phyloP scores from a whole-genome alignment of 2,797 vertebrate species.

The Ara ararauna region DNA sequence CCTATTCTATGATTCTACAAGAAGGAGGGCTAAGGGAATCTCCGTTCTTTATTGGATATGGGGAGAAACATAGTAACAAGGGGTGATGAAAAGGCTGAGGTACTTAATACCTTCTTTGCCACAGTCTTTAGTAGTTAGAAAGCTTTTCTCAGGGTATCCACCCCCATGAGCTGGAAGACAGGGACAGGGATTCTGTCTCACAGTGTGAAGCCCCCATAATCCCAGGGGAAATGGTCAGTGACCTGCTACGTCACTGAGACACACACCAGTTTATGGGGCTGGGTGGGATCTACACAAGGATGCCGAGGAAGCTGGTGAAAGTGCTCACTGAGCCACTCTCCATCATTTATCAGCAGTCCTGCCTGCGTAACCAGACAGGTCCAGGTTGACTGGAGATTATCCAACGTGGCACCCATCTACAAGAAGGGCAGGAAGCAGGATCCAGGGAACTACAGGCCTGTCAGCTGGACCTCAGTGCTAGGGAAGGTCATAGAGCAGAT shows the following conservation, averaged over 20 bases:
- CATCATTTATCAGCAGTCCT: background rate
- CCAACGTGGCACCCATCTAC: too few relatives aligned
- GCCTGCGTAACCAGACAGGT: background rate
- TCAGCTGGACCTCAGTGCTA: too few relatives aligned
- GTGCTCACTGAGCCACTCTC: background rate
- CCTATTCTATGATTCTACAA: too few relatives aligned
- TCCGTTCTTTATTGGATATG: background rate
- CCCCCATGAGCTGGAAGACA: too few relatives aligned
- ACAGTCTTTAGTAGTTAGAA: background rate
- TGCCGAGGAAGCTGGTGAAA: background rate
- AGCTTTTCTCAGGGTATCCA: background rate
- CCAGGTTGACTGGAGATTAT: background rate
- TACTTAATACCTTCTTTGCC: background rate
- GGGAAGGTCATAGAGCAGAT: too few relatives aligned
- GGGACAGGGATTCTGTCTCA: too few relatives aligned
- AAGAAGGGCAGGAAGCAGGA: too few relatives aligned
- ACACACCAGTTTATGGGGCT: too few relatives aligned
- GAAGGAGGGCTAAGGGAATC: background rate
- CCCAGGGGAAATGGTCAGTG: too few relatives aligned
- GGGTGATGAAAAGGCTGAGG: background rate
- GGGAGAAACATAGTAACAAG: background rate
- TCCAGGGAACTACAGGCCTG: too few relatives aligned
- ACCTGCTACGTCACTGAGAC: too few relatives aligned
- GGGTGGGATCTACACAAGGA: background rate
- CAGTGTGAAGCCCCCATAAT: too few relatives aligned